Percentiles rank a stretch among this genome's conserved stretches.
These are phyloP conservation scores for Nyctereutes procyonoides DNA, from an alignment of 2,113 vertebrate species.

Conservation along the genomic window DNA sequence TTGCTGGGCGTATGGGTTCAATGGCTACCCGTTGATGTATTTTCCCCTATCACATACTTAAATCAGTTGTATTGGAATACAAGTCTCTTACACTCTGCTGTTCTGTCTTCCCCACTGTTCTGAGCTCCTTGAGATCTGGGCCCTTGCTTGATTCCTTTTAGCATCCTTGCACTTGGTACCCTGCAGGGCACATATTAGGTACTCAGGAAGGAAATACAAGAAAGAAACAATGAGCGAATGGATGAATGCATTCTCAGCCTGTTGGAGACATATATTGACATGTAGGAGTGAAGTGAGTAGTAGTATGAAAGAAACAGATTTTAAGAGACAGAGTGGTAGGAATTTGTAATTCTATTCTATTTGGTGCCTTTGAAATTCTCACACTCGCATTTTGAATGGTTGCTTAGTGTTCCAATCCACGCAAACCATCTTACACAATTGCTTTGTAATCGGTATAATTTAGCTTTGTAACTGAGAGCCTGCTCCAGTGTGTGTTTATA, in stretches of 20 bases:
- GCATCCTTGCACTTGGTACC: background rate
- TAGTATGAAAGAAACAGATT: background rate
- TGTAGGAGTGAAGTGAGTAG: background rate
- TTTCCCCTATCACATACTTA: background rate
- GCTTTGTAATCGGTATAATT: slow-evolving; percentile 71
- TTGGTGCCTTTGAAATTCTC: slow-evolving; percentile 46
- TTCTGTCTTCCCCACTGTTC: background rate
- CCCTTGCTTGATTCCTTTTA: background rate
- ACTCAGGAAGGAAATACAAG: background rate
- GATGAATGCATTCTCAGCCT: background rate
- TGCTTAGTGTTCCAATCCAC: slow-evolving; percentile 59
- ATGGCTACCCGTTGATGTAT: background rate
- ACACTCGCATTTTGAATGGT: slow-evolving; percentile 54
- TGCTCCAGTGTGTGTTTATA: background rate
- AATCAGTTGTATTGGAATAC: background rate
- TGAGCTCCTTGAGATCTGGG: background rate
- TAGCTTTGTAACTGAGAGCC: slow-evolving; percentile 43
- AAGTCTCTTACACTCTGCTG: background rate
- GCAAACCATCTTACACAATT: slow-evolving; percentile 56
- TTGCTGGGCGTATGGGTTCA: background rate
- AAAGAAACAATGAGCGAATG: background rate
- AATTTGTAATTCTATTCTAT: slow-evolving; percentile 38
- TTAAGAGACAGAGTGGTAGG: slow-evolving; percentile 32
- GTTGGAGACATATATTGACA: background rate
- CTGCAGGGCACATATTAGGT: background rate